phyloP scores from a whole-genome alignment of 2,888 invertebrate species.

The Nebria salina region DNA sequence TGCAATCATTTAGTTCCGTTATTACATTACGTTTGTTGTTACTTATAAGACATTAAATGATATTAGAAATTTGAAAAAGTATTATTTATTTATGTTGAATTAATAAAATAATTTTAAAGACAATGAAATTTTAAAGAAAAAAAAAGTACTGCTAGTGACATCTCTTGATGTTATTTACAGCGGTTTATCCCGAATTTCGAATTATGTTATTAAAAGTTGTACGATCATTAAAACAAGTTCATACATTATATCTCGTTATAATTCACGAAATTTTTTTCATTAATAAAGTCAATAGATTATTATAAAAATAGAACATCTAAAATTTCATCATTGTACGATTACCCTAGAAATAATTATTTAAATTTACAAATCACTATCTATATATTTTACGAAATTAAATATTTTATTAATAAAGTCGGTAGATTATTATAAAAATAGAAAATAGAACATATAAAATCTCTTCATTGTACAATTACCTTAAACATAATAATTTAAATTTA shows the following conservation, averaged over 20 bases:
- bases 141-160: neutral
- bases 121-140: neutral
- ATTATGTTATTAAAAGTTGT: too few relatives aligned
- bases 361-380: conserved; percentile 16
- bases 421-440: conserved; percentile 16
- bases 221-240: too few relatives aligned
- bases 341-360: neutral
- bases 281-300: conserved; percentile 10
- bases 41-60: neutral
- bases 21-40: neutral
- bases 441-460: conserved; percentile 7
- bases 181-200: too few relatives aligned
- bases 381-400: conserved; percentile 39
- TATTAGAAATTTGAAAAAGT: neutral
- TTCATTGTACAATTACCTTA: conserved; percentile 9
- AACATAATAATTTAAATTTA: neutral
- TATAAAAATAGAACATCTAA: conserved; percentile 12
- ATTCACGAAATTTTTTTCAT: neutral
- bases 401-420: conserved; percentile 14
- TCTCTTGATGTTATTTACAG: neutral
- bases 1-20: neutral
- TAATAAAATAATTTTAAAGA: neutral
- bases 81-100: neutral
- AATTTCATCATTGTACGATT: conserved; percentile 8
- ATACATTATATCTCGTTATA: too few relatives aligned